These are phyloP conservation scores for Knipowitschia caucasica DNA, from an alignment of 2,797 vertebrate species.

Conservation along the genomic window DNA sequence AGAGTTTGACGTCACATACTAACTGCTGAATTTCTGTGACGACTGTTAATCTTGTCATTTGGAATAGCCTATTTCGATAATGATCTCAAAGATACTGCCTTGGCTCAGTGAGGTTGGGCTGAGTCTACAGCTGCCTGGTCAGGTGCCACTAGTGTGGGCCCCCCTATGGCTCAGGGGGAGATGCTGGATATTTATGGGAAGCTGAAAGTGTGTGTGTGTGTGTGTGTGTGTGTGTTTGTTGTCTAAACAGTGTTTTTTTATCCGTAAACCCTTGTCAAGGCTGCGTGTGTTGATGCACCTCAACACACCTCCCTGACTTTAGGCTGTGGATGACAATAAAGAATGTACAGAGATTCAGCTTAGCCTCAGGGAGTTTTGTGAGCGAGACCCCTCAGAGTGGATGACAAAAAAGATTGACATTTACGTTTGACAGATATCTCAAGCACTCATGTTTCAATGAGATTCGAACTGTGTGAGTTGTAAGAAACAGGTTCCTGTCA, in stretches of 20 bases:
- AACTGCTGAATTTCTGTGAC: constrained; percentile 24
- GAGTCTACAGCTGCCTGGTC: constrained; percentile 49
- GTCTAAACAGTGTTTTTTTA: constrained; percentile 60
- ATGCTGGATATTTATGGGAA: constrained; percentile 70
- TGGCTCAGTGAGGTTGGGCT: constrained; percentile 42
- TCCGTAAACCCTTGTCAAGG: constrained; percentile 61
- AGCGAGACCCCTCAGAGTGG: constrained; percentile 57
- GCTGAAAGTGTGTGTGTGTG: constrained; percentile 42
- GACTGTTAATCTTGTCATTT: constrained; percentile 1
- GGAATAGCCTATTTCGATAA: background rate
- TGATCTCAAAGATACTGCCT: background rate
- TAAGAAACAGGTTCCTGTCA: constrained; percentile 45
- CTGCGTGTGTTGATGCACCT: constrained; percentile 55
- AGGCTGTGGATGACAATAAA: constrained; percentile 54
- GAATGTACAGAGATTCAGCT: constrained; percentile 58
- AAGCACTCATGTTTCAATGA: constrained; percentile 61
- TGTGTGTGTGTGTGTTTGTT: constrained; percentile 33
- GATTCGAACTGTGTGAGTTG: constrained; percentile 53
- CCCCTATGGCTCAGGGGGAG: constrained; percentile 56
- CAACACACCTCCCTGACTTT: constrained; percentile 61
- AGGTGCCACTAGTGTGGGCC: constrained; percentile 15
- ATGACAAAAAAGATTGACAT: constrained; percentile 73
- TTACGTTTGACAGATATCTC: constrained; percentile 72
- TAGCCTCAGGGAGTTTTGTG: constrained; percentile 59
- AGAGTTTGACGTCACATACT: constrained; percentile 26